A percentile compares a stretch with the other conserved stretches of the same genome.
Evolutionary conservation across 2,888 invertebrate species (phyloP).

Genomic region (Leptogaster cylindrica): DNA sequence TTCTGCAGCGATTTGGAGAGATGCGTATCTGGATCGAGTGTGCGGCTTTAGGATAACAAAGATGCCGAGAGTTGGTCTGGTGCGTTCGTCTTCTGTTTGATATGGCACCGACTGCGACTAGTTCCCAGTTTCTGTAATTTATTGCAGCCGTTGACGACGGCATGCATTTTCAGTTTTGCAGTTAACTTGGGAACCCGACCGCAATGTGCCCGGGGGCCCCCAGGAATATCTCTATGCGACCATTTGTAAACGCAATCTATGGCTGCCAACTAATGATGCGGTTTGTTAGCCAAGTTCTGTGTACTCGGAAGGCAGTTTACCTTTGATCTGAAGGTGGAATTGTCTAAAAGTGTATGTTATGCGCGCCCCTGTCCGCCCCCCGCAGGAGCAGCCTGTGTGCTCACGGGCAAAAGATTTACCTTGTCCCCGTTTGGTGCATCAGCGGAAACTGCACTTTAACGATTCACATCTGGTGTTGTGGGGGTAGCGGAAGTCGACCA

Average conservation of each 20-base stretch:
- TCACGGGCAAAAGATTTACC: conserved; percentile 19
- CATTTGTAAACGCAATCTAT: conserved; percentile 18
- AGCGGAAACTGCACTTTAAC: conserved; percentile 28
- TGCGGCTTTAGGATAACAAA: too few species aligned
- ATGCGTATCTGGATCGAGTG: too few species aligned
- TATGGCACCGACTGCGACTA: neutral
- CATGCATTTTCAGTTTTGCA: conserved; percentile 23
- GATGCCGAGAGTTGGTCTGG: too few species aligned
- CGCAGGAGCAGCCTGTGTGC: neutral
- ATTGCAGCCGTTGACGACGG: conserved; percentile 14
- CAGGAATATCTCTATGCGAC: conserved; percentile 6
- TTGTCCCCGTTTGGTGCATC: conserved; percentile 11
- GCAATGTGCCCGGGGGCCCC: conserved; percentile 10
- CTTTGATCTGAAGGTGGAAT: conserved; percentile 35
- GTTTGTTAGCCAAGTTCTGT: conserved; percentile 5
- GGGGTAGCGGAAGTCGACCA: conserved; percentile 16
- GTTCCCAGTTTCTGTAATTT: conserved; percentile 22
- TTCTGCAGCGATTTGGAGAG: too few species aligned
- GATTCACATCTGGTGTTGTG: neutral
- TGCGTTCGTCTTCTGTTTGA: neutral
- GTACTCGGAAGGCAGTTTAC: conserved; percentile 40
- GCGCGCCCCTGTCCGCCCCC: neutral
- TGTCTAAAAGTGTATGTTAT: neutral
- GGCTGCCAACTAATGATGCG: conserved; percentile 25
- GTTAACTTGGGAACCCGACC: conserved; percentile 28